A percentile compares a stretch with the other conserved stretches of the same genome.
These are phyloP conservation scores for Halictus quadricinctus DNA, from an alignment of 2,888 invertebrate genomes.

Conservation along the genomic window DNA sequence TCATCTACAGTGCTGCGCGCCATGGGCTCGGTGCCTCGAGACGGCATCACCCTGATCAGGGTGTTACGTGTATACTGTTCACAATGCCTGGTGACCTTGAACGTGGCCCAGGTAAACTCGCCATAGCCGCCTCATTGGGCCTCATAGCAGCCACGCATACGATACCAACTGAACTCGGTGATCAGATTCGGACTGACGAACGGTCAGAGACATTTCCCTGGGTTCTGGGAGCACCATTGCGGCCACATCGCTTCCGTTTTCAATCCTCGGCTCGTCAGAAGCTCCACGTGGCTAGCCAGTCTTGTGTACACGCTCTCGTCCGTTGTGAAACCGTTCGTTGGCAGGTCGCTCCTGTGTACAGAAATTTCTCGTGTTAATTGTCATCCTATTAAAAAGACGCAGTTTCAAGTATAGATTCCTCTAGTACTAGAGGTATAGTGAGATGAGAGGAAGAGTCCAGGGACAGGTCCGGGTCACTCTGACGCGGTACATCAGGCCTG, in stretches of 20 bases:
- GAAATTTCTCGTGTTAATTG: not conserved
- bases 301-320: constrained; percentile 88
- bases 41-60: not conserved
- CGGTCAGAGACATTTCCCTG: constrained; percentile 87
- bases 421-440: too few species aligned
- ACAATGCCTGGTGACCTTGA: not conserved
- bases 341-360: constrained; percentile 83
- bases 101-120: not conserved
- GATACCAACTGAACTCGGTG: constrained; percentile 41
- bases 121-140: constrained; percentile 5
- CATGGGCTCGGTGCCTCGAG: not conserved
- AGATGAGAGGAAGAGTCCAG: too few species aligned
- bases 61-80: not conserved
- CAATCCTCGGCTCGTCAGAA: constrained; percentile 86
- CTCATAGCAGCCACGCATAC: constrained; percentile 41
- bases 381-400: too few species aligned
- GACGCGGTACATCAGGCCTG: too few species aligned
- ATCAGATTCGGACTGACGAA: constrained; percentile 64
- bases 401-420: too few species aligned
- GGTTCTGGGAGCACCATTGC: constrained; percentile 90
- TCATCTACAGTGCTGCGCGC: constrained; percentile 42
- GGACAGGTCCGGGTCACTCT: too few species aligned
- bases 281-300: constrained; percentile 87
- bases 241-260: constrained; percentile 90
- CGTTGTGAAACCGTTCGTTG: constrained; percentile 82